A percentile compares a stretch with the other conserved stretches of the same genome.
These are phyloP conservation scores for Cheilosia vernalis DNA, from an alignment of 2,888 invertebrate species.

Conservation along the genomic window DNA sequence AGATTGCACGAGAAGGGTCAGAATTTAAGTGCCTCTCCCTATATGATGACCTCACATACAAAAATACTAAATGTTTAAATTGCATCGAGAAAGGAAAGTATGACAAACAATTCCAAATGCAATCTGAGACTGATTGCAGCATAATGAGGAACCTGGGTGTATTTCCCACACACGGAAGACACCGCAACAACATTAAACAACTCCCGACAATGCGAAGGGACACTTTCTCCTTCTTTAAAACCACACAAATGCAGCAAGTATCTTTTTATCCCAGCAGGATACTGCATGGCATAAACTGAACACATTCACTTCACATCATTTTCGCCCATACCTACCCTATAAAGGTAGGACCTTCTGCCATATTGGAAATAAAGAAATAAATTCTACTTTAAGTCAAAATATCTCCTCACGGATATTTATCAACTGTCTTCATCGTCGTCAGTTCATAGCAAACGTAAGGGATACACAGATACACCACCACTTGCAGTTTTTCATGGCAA, in stretches of 20 bases:
- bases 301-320: constrained; percentile 21
- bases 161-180: too few relatives aligned
- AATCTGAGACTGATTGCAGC: too few relatives aligned
- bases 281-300: constrained; percentile 6
- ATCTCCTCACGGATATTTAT: constrained; percentile 80
- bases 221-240: constrained; percentile 10
- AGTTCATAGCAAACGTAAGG: constrained; percentile 62
- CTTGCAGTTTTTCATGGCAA: constrained; percentile 31
- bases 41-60: too few relatives aligned
- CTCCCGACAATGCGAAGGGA: constrained; percentile 14
- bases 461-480: constrained; percentile 27
- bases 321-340: neutral
- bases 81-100: too few relatives aligned
- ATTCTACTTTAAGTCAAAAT: constrained; percentile 81
- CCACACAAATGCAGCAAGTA: constrained; percentile 36
- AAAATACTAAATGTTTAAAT: too few relatives aligned
- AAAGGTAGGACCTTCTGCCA: constrained; percentile 19
- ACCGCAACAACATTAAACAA: neutral
- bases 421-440: constrained; percentile 76
- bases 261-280: constrained; percentile 46
- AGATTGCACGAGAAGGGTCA: too few relatives aligned
- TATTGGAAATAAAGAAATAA: constrained; percentile 77
- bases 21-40: too few relatives aligned
- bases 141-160: too few relatives aligned
- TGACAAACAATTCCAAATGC: too few relatives aligned